These are phyloP conservation scores for Girardinus metallicus DNA, from an alignment of 2,797 vertebrate genomes.

Conservation along the genomic window DNA sequence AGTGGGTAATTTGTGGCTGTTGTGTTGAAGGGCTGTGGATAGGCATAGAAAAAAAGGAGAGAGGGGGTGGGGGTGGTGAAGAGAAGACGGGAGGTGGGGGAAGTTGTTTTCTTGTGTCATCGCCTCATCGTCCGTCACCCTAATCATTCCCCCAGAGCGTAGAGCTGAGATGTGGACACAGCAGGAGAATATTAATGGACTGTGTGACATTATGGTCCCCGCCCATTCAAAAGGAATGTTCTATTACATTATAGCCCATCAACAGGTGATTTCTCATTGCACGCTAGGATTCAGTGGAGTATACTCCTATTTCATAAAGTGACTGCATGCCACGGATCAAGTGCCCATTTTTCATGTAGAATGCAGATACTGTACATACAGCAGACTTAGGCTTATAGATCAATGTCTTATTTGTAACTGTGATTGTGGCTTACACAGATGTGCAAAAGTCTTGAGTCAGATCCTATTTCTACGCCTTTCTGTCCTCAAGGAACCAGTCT, in stretches of 20 bases:
- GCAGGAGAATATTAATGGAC: conserved; percentile 72
- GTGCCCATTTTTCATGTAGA: conserved; percentile 64
- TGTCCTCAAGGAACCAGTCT: background rate
- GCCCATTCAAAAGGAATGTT: conserved; percentile 70
- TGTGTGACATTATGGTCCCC: conserved; percentile 67
- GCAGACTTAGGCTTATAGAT: conserved; percentile 45
- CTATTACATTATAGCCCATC: conserved; percentile 71
- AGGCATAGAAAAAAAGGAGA: conserved; percentile 53
- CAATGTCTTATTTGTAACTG: conserved; percentile 52
- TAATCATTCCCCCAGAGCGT: conserved; percentile 69
- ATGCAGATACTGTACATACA: conserved; percentile 55
- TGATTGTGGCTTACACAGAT: background rate
- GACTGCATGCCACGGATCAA: conserved; percentile 49
- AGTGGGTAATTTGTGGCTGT: conserved; percentile 95
- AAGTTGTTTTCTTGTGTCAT: conserved; percentile 83
- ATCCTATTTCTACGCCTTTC: background rate
- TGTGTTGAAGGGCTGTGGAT: conserved; percentile 78
- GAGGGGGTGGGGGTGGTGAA: conserved; percentile 25
- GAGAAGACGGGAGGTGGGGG: conserved; percentile 72
- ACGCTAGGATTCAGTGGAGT: conserved; percentile 50
- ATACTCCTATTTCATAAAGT: conserved; percentile 63
- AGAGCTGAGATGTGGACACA: conserved; percentile 53
- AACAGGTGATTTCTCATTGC: conserved; percentile 73
- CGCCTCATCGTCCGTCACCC: conserved; percentile 67
- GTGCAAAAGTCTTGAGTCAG: conserved; percentile 1